A percentile compares a stretch with the other conserved stretches of the same genome.
phyloP scores from a whole-genome alignment of 1,140 invertebrate species.

The Pseudobourletiella spinata region DNA sequence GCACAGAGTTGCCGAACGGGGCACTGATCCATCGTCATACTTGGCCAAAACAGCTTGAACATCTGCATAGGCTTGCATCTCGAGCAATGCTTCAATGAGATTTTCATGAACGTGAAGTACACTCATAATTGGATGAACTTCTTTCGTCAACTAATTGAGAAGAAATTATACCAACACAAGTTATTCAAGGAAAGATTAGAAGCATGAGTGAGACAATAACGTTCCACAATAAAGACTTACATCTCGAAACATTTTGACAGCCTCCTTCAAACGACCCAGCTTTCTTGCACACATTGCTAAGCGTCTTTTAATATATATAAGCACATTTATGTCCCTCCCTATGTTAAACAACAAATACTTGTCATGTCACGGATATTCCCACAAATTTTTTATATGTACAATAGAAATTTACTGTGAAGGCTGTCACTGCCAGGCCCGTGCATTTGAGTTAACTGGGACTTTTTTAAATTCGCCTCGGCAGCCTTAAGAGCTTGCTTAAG shows the following conservation, averaged over 20 bases:
- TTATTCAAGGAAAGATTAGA: too few species aligned
- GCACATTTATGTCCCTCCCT: slow-evolving; percentile 83
- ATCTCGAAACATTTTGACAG: slow-evolving; percentile 94
- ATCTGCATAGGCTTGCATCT: slow-evolving; percentile 94
- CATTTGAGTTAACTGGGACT: slow-evolving; percentile 66
- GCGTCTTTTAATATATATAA: slow-evolving; percentile 89
- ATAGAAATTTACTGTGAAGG: slow-evolving; percentile 56
- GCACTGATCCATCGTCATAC: slow-evolving; percentile 91
- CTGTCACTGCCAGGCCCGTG: slow-evolving; percentile 67
- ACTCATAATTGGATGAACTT: slow-evolving; percentile 92
- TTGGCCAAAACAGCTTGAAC: slow-evolving; percentile 91
- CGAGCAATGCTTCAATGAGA: slow-evolving; percentile 86
- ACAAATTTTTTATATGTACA: too few species aligned
- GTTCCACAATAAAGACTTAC: slow-evolving; percentile 44
- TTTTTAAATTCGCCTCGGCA: slow-evolving; percentile 76
- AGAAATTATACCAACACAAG: too few species aligned
- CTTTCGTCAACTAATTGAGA: slow-evolving; percentile 89
- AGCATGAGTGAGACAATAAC: slow-evolving; percentile 36
- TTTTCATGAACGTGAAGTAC: slow-evolving; percentile 96
- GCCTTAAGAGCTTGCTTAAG: slow-evolving; percentile 78
- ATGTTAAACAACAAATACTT: slow-evolving; percentile 37
- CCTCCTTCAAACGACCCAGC: slow-evolving; percentile 85
- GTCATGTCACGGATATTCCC: too few species aligned
- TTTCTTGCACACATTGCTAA: slow-evolving; percentile 95
- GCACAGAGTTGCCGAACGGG: slow-evolving; percentile 94